Percentiles rank a stretch among this genome's conserved stretches.
phyloP scores from a whole-genome alignment of 1,140 invertebrate genomes.

The Paraescarpia echinospica region DNA sequence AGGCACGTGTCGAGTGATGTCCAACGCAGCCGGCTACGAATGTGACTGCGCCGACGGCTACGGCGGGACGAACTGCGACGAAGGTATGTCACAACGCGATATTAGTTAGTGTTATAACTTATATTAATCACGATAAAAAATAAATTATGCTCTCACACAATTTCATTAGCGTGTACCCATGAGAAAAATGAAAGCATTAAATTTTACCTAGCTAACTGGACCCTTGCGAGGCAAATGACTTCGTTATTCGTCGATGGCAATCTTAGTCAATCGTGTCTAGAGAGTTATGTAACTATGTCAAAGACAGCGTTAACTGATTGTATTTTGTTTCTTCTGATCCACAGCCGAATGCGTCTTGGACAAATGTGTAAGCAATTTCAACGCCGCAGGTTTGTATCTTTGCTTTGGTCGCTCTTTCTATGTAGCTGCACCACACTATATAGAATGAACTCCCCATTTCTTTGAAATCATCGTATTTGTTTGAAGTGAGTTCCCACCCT shows the following conservation, averaged over 20 bases:
- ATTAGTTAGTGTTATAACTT: no score
- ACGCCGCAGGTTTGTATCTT: background rate
- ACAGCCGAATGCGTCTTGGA: background rate
- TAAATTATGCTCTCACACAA: no score
- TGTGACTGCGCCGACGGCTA: constrained; percentile 70
- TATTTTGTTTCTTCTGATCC: background rate
- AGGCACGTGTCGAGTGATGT: background rate
- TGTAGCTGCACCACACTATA: background rate
- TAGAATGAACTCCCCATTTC: no score
- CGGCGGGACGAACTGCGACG: background rate
- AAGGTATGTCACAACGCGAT: background rate
- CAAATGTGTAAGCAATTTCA: background rate
- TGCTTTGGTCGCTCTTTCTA: background rate
- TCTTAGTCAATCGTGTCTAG: background rate
- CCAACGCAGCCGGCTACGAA: constrained; percentile 26
- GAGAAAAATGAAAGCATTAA: no score
- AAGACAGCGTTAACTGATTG: background rate
- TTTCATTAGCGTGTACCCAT: no score
- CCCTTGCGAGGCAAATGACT: background rate
- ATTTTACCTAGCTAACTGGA: no score
- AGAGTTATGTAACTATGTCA: background rate
- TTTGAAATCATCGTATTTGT: no score
- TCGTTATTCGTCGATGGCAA: background rate
- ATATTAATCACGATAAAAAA: no score
- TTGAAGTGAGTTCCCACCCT: no score